Conservation (phyloP, 2,113 vertebrate species). For the Gopherus evgoodei region DNA sequence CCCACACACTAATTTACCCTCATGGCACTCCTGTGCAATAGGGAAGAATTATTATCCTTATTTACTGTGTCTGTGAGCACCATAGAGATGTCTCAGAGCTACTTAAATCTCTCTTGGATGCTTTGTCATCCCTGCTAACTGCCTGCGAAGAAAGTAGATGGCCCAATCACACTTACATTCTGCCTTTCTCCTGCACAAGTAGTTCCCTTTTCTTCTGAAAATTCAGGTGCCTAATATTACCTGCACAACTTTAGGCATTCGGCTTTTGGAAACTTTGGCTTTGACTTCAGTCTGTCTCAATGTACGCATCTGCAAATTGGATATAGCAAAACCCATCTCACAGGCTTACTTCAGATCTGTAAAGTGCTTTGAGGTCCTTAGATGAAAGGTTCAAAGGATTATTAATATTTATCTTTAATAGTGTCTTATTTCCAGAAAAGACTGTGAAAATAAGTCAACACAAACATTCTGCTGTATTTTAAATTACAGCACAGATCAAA, state of each 20-base stretch:
- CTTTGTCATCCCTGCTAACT: neutral
- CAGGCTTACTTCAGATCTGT: neutral
- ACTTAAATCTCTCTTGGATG: neutral
- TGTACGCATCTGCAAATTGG: neutral
- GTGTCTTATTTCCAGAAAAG: neutral
- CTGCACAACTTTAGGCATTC: neutral
- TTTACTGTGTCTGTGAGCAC: neutral
- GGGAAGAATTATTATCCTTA: neutral
- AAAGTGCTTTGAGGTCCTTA: accelerated
- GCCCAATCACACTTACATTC: neutral
- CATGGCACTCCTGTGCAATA: neutral
- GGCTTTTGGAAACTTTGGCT: neutral
- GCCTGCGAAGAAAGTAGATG: accelerated
- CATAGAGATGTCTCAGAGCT: neutral
- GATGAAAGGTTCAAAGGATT: neutral
- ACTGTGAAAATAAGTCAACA: conserved; percentile 27
- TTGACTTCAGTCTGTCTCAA: neutral
- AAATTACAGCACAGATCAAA: conserved; percentile 5
- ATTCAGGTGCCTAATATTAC: neutral
- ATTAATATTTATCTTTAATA: neutral
- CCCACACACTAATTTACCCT: neutral
- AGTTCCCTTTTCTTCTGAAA: neutral
- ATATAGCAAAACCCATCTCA: neutral
- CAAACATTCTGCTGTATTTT: conserved; percentile 36
- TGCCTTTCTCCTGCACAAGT: neutral